A percentile compares a stretch with the other conserved stretches of the same genome.
phyloP scores from a whole-genome alignment of 2,888 invertebrate species.

The Xylota segnis region DNA sequence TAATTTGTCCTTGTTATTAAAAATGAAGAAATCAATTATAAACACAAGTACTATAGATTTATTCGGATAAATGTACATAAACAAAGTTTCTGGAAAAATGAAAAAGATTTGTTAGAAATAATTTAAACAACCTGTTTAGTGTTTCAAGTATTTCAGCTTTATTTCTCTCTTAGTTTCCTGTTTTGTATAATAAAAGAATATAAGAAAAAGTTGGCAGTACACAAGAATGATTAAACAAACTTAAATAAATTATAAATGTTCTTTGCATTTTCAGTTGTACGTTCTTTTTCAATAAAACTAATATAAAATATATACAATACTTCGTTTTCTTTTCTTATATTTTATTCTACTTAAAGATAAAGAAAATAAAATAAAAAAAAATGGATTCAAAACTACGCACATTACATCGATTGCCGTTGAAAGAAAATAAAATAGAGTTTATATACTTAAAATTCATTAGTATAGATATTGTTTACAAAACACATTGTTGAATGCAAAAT shows the following conservation, averaged over 20 bases:
- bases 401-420: conserved; percentile 71
- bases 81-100: conserved; percentile 12
- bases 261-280: conserved; percentile 11
- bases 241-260: not conserved
- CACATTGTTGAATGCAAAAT: conserved; percentile 59
- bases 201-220: no score
- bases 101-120: not conserved
- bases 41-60: no score
- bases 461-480: conserved; percentile 41
- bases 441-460: conserved; percentile 26
- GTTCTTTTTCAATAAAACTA: conserved; percentile 7
- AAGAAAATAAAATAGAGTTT: conserved; percentile 30
- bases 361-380: conserved; percentile 24
- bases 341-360: conserved; percentile 19
- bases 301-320: conserved; percentile 17
- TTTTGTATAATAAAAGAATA: conserved; percentile 6
- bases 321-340: conserved; percentile 19
- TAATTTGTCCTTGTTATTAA: no score
- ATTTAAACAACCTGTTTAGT: not conserved
- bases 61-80: conserved; percentile 20
- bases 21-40: no score
- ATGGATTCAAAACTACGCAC: conserved; percentile 62
- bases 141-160: not conserved
- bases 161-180: conserved; percentile 2
- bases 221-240: no score